These are phyloP conservation scores for Bettongia penicillata DNA, from an alignment of 2,113 vertebrate species.

Conservation along the genomic window DNA sequence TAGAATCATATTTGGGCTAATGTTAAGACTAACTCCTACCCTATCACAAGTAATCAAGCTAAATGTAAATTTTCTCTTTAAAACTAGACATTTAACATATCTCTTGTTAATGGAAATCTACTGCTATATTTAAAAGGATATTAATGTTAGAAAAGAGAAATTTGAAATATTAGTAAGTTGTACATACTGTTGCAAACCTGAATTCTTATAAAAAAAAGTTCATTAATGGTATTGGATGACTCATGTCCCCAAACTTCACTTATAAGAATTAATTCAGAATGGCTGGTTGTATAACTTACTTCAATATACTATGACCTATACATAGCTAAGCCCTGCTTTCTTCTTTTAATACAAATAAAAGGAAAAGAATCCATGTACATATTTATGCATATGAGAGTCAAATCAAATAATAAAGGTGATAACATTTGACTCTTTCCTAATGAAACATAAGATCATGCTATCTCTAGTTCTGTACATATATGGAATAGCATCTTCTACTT, in stretches of 20 bases:
- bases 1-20: neutral
- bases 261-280: neutral
- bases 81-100: slow-evolving; percentile 35
- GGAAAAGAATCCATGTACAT: neutral
- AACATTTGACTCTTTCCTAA: neutral
- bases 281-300: neutral
- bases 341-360: slow-evolving; percentile 30
- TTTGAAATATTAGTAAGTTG: slow-evolving; percentile 27
- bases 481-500: slow-evolving; percentile 1
- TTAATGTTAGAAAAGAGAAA: slow-evolving; percentile 19
- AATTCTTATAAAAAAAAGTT: neutral
- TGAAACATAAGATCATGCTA: neutral
- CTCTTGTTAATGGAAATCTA: neutral
- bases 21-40: neutral
- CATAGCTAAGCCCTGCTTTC: neutral
- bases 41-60: neutral
- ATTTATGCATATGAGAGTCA: neutral
- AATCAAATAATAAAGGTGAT: neutral
- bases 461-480: slow-evolving; percentile 29
- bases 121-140: neutral
- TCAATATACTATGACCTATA: slow-evolving; percentile 39
- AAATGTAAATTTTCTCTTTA: neutral
- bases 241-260: neutral
- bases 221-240: neutral
- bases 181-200: neutral